Percentiles rank a stretch among this genome's conserved stretches.
Evolutionary conservation across 1,140 invertebrate genomes (phyloP).

Genomic region (Drosophila sechellia): DNA sequence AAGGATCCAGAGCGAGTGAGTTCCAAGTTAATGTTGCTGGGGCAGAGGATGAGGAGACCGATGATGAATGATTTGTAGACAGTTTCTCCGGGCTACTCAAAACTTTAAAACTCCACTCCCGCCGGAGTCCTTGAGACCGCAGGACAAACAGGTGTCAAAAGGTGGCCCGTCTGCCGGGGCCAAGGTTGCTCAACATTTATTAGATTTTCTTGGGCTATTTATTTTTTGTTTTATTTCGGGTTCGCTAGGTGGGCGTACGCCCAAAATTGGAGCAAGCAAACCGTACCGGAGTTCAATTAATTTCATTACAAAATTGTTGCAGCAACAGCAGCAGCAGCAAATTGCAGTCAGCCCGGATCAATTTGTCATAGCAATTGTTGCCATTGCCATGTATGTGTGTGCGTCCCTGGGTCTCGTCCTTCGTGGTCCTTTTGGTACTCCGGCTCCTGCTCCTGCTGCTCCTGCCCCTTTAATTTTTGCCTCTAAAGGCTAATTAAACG

Average conservation of each 20-base stretch:
- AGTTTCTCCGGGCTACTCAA: conserved; percentile 31
- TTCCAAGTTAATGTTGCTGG: conserved; percentile 50
- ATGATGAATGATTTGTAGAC: conserved; percentile 81
- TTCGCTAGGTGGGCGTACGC: neutral
- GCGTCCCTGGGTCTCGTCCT: too few relatives aligned
- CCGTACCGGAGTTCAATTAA: conserved; percentile 56
- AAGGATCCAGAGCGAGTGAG: conserved; percentile 34
- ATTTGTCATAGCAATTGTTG: conserved; percentile 68
- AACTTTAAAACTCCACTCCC: neutral
- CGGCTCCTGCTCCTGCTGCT: neutral
- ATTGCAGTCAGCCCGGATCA: conserved; percentile 55
- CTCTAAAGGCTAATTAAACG: conserved; percentile 59
- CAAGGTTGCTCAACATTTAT: conserved; percentile 59
- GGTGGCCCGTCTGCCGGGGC: conserved; percentile 25
- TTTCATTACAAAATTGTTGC: conserved; percentile 75
- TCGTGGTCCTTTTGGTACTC: too few relatives aligned
- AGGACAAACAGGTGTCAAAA: conserved; percentile 79
- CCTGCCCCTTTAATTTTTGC: neutral
- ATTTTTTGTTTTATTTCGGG: neutral
- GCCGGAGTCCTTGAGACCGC: conserved; percentile 28
- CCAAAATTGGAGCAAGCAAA: conserved; percentile 54
- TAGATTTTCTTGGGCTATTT: conserved; percentile 50
- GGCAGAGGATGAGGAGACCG: conserved; percentile 5
- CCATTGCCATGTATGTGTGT: conserved; percentile 1
- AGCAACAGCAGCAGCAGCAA: conserved; percentile 28